Evolutionary conservation across 2,797 vertebrate genomes (phyloP), one percentile per base, ranked within the genome.

Genomic region (Artibeus lituratus): DNA sequence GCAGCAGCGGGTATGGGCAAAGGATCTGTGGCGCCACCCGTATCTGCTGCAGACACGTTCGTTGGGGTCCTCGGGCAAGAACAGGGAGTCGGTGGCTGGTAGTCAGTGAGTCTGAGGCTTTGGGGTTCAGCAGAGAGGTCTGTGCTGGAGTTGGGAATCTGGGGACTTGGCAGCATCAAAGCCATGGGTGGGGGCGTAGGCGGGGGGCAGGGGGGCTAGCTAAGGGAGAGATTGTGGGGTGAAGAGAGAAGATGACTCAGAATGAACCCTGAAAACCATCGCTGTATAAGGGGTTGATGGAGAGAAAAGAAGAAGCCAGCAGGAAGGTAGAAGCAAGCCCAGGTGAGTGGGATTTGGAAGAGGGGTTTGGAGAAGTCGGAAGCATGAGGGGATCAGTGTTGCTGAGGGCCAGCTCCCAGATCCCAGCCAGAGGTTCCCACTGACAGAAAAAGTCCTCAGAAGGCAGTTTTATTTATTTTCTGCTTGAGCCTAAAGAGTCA

Each of bases 381-480:
- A 37, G 57, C n/a, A 16, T n/a, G 53, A 90, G 19, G 42, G 69
- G 78, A 29, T 72, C 53, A n/a, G 65, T 16, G 7, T 72, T 42
- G 59, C 42, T 37, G 72, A 67, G n/a, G 72, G 70, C 26, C 57
- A 69, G 67, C 69, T 42, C 47, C 59, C 7, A 6, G 67, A n/a
- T 65, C 42, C 39, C 72, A 67, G 59, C 47, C 29, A 55, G 53
- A 83, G 69, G 35, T 3, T 72, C 77, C 55, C 44, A 51, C 47
- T 21, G 59, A 57, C 44, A 69, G n/a, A 57, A 35, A 32, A 32
- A 86, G 35, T 49, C 57, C 29, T 90, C 67, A 35, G 37, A 70
- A 94, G 77, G 53, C 16, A 39, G 49, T 76, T 95, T 44, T 32
- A 8, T 86, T 95, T 77, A 42, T 95, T 96, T 65, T 72, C 89